phyloP scores from a whole-genome alignment of 2,113 vertebrate genomes.

The Colinus virginianus region DNA sequence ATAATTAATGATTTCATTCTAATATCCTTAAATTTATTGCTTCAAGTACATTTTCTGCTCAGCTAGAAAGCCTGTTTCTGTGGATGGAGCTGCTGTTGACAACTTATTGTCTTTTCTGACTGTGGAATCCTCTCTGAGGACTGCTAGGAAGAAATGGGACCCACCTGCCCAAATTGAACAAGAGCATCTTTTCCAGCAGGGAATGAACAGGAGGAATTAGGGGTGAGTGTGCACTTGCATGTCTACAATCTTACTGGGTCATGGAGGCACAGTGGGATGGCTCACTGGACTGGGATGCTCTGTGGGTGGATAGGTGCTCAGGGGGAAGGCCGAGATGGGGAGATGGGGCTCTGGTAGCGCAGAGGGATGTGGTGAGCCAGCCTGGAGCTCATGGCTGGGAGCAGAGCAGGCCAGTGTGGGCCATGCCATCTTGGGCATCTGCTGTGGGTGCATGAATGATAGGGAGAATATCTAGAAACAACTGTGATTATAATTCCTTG shows the following conservation, averaged over 20 bases:
- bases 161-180: neutral
- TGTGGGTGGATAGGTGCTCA: neutral
- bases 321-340: neutral
- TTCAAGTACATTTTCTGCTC: too few relatives aligned
- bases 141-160: neutral
- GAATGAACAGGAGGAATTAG: neutral
- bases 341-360: neutral
- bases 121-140: neutral
- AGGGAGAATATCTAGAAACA: neutral
- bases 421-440: neutral
- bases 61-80: too few relatives aligned
- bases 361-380: neutral
- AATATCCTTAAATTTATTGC: too few relatives aligned
- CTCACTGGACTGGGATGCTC: neutral
- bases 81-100: neutral
- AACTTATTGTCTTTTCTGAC: neutral
- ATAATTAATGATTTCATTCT: too few relatives aligned
- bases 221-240: neutral
- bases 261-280: neutral
- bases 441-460: neutral
- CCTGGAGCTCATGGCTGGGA: accelerated
- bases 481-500: constrained; percentile 47
- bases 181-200: neutral
- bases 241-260: neutral
- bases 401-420: neutral